Conservation (phyloP, 2,113 vertebrate species). For the Budorcas taxicolor region DNA sequence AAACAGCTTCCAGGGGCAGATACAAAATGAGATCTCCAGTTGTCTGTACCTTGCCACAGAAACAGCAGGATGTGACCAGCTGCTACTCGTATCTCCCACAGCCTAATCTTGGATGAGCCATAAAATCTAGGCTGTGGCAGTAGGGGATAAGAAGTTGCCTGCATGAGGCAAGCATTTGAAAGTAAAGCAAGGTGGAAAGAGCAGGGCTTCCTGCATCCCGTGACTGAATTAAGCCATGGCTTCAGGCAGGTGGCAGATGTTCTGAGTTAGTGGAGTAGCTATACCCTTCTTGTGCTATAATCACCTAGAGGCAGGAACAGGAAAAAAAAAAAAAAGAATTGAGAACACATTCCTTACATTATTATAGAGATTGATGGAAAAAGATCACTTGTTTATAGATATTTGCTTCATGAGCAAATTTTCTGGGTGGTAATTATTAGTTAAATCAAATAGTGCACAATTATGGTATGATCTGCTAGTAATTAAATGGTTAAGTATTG, state of each 20-base stretch:
- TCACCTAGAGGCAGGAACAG: conserved; percentile 29
- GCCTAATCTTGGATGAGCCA: conserved; percentile 35
- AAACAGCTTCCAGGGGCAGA: conserved; percentile 38
- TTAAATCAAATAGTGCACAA: neutral
- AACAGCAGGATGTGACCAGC: conserved; percentile 52
- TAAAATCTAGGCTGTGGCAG: conserved; percentile 34
- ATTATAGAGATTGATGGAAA: neutral
- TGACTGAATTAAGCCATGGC: conserved; percentile 44
- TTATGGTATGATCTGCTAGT: neutral
- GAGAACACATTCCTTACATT: neutral
- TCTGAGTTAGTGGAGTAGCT: conserved; percentile 45
- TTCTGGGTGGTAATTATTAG: neutral
- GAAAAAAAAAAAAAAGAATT: neutral
- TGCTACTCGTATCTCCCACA: conserved; percentile 47
- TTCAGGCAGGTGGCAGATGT: conserved; percentile 65
- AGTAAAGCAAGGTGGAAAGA: conserved; percentile 50
- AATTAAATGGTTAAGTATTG: neutral
- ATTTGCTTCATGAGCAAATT: neutral
- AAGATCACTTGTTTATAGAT: neutral
- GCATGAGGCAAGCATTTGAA: conserved; percentile 48
- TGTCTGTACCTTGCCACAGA: conserved; percentile 39
- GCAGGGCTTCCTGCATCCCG: conserved; percentile 2
- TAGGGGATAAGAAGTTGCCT: conserved; percentile 32
- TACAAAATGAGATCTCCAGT: conserved; percentile 51
- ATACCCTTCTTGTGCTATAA: conserved; percentile 13